Evolutionary conservation across 2,797 vertebrate genomes (phyloP).

Genomic region (Cirrhinus mrigala): DNA sequence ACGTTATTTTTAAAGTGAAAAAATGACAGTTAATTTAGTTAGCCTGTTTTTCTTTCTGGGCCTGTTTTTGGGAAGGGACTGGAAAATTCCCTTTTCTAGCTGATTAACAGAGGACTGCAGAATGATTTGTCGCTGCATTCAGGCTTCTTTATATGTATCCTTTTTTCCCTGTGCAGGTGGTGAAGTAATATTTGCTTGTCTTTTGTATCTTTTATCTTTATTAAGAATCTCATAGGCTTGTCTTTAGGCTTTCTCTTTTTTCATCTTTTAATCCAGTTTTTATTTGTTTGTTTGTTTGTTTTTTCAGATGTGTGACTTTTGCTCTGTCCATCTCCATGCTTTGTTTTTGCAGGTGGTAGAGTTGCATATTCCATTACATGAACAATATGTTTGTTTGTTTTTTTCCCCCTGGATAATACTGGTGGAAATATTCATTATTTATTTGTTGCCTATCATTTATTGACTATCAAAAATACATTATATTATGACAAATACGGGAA

Average conservation of each 20-base stretch:
- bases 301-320: neutral
- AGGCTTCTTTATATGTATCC: neutral
- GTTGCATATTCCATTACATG: neutral
- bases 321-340: neutral
- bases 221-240: neutral
- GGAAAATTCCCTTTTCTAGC: neutral
- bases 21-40: too few species aligned
- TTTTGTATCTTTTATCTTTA: neutral
- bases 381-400: neutral
- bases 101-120: neutral
- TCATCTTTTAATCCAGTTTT: neutral
- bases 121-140: neutral
- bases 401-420: neutral
- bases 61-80: neutral
- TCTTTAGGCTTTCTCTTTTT: constrained; percentile 1
- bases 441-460: neutral
- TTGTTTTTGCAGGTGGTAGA: constrained; percentile 1
- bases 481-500: neutral
- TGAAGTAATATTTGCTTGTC: neutral
- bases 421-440: neutral
- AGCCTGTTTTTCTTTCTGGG: neutral
- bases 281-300: too few species aligned
- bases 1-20: too few species aligned
- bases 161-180: neutral
- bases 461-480: neutral